A percentile compares a stretch with the other conserved stretches of the same genome.
These are phyloP conservation scores for Dromiciops gliroides DNA, from an alignment of 2,113 vertebrate genomes.

Conservation along the genomic window DNA sequence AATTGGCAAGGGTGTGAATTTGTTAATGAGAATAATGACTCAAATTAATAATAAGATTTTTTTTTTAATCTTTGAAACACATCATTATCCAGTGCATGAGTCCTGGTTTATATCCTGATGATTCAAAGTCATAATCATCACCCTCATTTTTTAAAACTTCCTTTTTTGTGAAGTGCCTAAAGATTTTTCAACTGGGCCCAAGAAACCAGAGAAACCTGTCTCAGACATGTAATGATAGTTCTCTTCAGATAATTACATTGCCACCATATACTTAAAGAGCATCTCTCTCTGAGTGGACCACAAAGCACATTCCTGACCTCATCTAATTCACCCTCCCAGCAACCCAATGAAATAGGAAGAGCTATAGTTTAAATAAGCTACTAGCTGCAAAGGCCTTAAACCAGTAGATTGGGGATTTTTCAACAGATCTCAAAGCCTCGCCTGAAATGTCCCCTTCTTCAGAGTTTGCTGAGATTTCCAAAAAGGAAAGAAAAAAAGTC, in stretches of 20 bases:
- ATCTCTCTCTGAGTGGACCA: not conserved
- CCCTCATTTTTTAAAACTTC: not conserved
- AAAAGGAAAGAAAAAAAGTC: not conserved
- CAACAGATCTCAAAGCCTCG: not conserved
- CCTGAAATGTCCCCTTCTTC: not conserved
- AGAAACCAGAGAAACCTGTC: not conserved
- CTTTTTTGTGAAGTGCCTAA: not conserved
- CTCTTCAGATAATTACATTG: not conserved
- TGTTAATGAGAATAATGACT: not conserved
- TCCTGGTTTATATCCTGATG: not conserved
- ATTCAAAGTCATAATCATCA: not conserved
- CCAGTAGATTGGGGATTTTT: not conserved
- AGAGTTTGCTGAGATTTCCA: not conserved
- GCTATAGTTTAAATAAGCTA: not conserved
- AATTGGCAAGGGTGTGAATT: not conserved
- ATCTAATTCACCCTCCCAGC: not conserved
- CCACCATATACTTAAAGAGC: not conserved
- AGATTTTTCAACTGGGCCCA: not conserved
- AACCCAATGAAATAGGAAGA: not conserved
- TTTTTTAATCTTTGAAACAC: not conserved
- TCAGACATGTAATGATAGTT: slow-evolving; percentile 17
- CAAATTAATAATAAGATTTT: not conserved
- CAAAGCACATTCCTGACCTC: not conserved
- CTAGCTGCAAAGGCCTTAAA: accelerated
- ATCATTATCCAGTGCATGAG: too few relatives aligned